These are phyloP conservation scores for Nycteola revayana DNA, from an alignment of 2,888 invertebrate genomes.

Conservation along the genomic window DNA sequence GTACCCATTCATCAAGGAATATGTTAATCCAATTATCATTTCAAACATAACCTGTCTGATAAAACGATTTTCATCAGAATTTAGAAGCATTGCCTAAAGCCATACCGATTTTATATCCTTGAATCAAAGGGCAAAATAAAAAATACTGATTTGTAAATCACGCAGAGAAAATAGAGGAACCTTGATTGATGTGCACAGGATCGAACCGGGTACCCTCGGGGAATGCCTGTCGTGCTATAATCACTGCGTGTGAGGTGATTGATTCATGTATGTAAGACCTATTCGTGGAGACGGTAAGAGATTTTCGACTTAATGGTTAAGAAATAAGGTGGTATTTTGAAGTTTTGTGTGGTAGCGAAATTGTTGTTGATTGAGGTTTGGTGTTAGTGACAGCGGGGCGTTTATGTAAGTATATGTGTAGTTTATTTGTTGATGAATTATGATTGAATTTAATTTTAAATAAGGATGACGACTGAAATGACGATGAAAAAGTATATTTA, in stretches of 20 bases:
- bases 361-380: not conserved
- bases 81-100: too few species aligned
- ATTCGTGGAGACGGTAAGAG: not conserved
- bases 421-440: too few species aligned
- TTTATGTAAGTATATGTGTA: too few species aligned
- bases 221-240: slow-evolving; percentile 39
- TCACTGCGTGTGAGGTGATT: slow-evolving; percentile 42
- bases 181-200: slow-evolving; percentile 61
- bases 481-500: too few species aligned
- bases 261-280: slow-evolving; percentile 34
- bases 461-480: too few species aligned
- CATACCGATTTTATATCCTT: too few species aligned
- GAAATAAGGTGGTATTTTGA: not conserved
- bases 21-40: too few species aligned
- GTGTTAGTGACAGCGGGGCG: too few species aligned
- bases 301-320: not conserved
- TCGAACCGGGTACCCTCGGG: slow-evolving; percentile 44
- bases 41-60: too few species aligned
- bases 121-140: not conserved
- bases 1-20: too few species aligned
- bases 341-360: slow-evolving; percentile 4
- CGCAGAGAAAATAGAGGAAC: slow-evolving; percentile 50
- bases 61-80: too few species aligned
- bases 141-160: slow-evolving; percentile 30
- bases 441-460: not conserved